These are phyloP conservation scores for Helogale parvula DNA, from an alignment of 2,113 vertebrate species.

Conservation along the genomic window DNA sequence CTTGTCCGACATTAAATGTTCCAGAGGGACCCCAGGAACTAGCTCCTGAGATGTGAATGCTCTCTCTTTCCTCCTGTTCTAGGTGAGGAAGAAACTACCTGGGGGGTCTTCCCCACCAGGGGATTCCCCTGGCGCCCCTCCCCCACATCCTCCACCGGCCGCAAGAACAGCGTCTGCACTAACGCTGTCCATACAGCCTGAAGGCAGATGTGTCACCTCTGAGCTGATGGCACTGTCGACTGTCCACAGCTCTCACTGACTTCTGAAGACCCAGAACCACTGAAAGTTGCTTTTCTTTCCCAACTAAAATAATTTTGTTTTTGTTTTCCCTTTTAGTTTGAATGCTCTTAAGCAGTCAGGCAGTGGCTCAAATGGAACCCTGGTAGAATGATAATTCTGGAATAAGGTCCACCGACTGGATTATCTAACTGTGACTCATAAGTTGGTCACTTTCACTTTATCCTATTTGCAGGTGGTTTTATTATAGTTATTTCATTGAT, in stretches of 20 bases:
- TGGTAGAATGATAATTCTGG: background rate
- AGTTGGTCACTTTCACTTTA: background rate
- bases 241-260: background rate
- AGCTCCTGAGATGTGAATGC: background rate
- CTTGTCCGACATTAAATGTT: background rate
- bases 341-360: background rate
- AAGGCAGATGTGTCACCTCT: background rate
- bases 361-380: background rate
- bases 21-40: background rate
- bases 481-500: background rate
- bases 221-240: rapidly evolving
- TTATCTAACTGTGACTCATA: background rate
- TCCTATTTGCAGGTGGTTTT: background rate
- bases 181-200: background rate
- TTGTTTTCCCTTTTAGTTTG: background rate
- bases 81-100: background rate
- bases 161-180: background rate
- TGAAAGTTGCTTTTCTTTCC: background rate
- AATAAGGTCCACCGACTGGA: background rate
- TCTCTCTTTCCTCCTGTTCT: background rate
- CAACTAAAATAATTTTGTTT: background rate
- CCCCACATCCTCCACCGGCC: background rate
- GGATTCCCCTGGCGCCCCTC: background rate
- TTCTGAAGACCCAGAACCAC: background rate
- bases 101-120: background rate